phyloP scores from a whole-genome alignment of 2,797 vertebrate genomes.

The Sebastes flavidus region DNA sequence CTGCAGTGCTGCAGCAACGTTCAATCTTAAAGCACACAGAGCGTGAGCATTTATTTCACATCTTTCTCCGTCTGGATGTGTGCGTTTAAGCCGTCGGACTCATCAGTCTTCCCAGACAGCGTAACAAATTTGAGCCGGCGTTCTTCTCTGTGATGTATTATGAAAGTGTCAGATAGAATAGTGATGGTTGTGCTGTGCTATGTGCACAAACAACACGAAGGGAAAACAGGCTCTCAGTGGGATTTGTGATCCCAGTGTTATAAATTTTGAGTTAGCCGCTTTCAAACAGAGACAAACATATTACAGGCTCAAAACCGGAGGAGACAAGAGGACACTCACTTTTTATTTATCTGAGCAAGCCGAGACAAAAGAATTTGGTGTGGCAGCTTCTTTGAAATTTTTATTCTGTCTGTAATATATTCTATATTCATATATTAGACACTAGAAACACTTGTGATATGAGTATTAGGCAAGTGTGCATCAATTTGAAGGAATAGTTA shows the following conservation, averaged over 20 bases:
- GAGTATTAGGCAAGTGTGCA: neutral
- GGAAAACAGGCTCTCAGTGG: neutral
- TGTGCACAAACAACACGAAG: slow-evolving; percentile 29
- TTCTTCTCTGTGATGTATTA: slow-evolving; percentile 42
- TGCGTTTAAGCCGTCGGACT: slow-evolving; percentile 30
- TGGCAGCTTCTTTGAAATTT: neutral
- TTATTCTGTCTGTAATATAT: neutral
- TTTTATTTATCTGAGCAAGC: slow-evolving; percentile 29
- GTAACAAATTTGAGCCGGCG: slow-evolving; percentile 44
- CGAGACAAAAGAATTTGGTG: neutral
- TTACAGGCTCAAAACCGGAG: neutral
- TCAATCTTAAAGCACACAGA: neutral
- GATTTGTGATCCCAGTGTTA: neutral
- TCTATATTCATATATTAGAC: neutral
- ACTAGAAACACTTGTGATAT: neutral
- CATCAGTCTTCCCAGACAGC: slow-evolving; percentile 64
- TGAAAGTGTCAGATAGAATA: slow-evolving; percentile 44
- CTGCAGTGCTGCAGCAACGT: neutral
- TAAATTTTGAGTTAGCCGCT: neutral
- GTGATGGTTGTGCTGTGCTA: slow-evolving; percentile 26
- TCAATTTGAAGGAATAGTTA: neutral
- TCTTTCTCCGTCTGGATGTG: slow-evolving; percentile 21
- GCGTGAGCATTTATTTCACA: slow-evolving; percentile 17
- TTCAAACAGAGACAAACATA: slow-evolving; percentile 1
- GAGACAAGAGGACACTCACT: neutral